Base-by-base conservation (phyloP, 1,140 invertebrate species). In the Xylocopa sonorina region DNA sequence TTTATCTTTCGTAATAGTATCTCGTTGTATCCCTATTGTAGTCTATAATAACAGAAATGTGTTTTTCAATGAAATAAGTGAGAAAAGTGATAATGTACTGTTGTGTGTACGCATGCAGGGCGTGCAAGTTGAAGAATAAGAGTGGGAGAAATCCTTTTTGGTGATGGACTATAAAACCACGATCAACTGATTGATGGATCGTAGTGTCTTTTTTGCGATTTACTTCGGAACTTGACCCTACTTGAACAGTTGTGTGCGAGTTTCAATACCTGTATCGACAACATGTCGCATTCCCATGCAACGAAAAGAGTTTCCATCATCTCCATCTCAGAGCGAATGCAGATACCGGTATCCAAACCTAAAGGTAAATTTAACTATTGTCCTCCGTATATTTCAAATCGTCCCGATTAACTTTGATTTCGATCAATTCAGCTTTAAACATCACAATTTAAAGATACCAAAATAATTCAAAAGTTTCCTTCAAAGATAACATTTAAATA, bases 261-360 rank as follows among this genome's bases (percentile, higher is more conserved):
- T n/a, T 24, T 1, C 3, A 58, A 18, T 29, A 58, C 29, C 14
- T 1, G 75, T n/a, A 10, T 71, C 27, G 27, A 51, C 21, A 68
- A 48, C 38, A 84, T 82, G 60, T 53, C 58, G 10, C n/a, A 67
- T 38, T 38, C 60, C 32, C 34, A 38, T 43, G 32, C 62, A n/a
- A 74, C 46, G 12, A 85, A 87, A 51, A 87, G 87, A 24, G 84
- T 89, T 5, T 84, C 83, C 10, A 57, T 84, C 57, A 58, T 86
- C 7, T 90, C 89, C 21, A 77, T 83, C 27, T 89, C 86, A 62
- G 86, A 88, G 27, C 86, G 74, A 48, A 89, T 90, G 87, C 86
- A 80, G 46, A 58, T 80, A 18, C 82, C 89, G 16, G 29, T 75
- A 0, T 73, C 64, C 16, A 82, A 77, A 75, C 89, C 89, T 0